Base-by-base conservation (phyloP, 53 echinoderm and acorn worm species). In the Echinarachnius parma region DNA sequence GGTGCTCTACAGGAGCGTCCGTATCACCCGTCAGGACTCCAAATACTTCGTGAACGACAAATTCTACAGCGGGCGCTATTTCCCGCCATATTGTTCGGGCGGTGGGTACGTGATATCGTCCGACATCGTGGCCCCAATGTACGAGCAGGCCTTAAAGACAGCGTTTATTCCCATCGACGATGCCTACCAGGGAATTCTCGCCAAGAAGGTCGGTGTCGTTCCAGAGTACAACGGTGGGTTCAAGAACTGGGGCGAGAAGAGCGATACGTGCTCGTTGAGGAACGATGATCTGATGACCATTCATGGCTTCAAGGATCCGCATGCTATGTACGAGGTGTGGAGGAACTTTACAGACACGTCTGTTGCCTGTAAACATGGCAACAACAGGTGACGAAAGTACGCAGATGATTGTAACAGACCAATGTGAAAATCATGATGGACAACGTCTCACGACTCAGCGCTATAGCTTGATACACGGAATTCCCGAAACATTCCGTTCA, bases 101-200 rank as follows among this genome's bases (percentile, higher is more conserved):
- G 87, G 90, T 24, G 96, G 90, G 9, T 95, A 95, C 33, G 59
- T 95, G 25, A 75, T 95, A 19, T 91, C 96, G 8, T 64, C 70
- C 2, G 96, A 95, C 63, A 66, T 85, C 18, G 77, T 93, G 34
- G 80, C 86, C 1, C 55, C 80, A 4, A 89, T 93, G 89, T 93
- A 93, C 75, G 74, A 75, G 44, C 77, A 83, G 47, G 79, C 93
- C 0, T 47, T 93, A 53, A 77, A 70, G 46, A 93, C 93, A 0
- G 80, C 93, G 20, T 86, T 89, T 21, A 86, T 93, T 18, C 93
- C 93, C 9, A 89, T 93, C 35, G 93, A 93, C 32, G 93, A 93
- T 42, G 93, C 93, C 46, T 93, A 89, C 69, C 93, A 93, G 46
- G 93, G 93, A 0, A 93, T 93, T 28, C 60, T 93, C 9, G 86